phyloP scores from a whole-genome alignment of 1,140 invertebrate genomes.

The Procambarus virginalis region DNA sequence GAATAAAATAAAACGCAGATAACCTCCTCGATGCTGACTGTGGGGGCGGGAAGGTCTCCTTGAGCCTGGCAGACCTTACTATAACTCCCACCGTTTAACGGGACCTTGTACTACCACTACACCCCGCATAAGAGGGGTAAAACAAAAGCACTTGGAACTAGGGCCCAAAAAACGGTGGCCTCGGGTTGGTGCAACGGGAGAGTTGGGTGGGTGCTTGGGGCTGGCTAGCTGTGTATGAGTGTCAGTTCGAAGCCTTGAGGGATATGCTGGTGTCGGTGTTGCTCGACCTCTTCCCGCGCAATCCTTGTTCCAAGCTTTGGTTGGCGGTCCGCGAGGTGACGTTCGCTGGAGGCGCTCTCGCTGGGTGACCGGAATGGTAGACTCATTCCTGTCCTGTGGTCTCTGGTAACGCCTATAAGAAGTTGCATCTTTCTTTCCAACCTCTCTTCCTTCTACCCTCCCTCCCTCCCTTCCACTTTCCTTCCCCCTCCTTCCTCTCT shows the following conservation, averaged over 20 bases:
- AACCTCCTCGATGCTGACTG: background rate
- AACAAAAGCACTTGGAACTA: conserved; percentile 9
- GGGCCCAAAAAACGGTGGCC: background rate
- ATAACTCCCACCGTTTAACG: background rate
- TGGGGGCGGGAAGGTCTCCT: background rate
- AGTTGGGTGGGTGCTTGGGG: background rate
- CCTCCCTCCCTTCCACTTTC: background rate
- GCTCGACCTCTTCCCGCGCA: too few species aligned
- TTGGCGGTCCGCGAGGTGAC: too few species aligned
- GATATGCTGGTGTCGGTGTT: too few species aligned
- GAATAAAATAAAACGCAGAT: too few species aligned
- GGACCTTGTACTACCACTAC: conserved; percentile 3
- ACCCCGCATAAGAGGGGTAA: background rate
- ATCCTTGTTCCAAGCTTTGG: too few species aligned
- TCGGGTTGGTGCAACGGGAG: background rate
- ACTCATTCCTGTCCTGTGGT: too few species aligned
- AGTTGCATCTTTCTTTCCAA: background rate
- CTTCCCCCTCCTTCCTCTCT: background rate
- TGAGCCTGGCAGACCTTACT: background rate
- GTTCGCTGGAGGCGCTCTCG: too few species aligned
- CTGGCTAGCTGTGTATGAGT: too few species aligned
- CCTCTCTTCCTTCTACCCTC: background rate
- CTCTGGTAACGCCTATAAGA: too few species aligned
- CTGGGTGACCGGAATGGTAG: too few species aligned
- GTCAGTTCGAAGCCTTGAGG: too few species aligned